These are phyloP conservation scores for Dendrophyllia cribrosa DNA, from an alignment of 64 coral and sea anemone species.

Conservation along the genomic window DNA sequence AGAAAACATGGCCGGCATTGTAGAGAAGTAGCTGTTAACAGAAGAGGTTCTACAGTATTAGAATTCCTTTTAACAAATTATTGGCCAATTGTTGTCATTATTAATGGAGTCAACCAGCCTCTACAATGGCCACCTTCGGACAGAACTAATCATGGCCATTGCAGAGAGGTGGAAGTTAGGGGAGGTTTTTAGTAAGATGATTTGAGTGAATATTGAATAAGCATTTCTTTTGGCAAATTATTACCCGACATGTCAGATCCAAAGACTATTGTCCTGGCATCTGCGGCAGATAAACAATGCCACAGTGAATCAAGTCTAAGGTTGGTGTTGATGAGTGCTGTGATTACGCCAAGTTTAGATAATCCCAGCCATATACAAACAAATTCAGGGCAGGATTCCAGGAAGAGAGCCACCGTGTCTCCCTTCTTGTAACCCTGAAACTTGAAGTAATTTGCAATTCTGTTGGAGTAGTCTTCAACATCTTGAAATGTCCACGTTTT, in stretches of 20 bases:
- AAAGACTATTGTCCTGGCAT: constrained; percentile 77
- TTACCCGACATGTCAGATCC: constrained; percentile 70
- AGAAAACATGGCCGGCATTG: too few relatives aligned
- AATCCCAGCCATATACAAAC: constrained; percentile 82
- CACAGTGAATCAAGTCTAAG: constrained; percentile 68
- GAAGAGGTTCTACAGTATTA: too few relatives aligned
- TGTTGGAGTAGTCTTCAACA: constrained; percentile 78
- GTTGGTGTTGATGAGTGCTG: constrained; percentile 82
- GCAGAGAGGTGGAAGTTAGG: too few relatives aligned
- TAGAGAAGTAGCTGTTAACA: too few relatives aligned
- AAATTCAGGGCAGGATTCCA: constrained; percentile 86
- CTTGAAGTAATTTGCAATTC: constrained; percentile 88
- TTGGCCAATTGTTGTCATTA: too few relatives aligned
- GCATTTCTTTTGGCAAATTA: too few relatives aligned
- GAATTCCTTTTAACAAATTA: too few relatives aligned
- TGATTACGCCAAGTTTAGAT: constrained; percentile 87
- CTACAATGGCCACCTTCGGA: too few relatives aligned
- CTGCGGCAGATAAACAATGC: constrained; percentile 69
- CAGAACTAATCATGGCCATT: too few relatives aligned
- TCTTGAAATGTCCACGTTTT: constrained; percentile 93
- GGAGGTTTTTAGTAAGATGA: too few relatives aligned
- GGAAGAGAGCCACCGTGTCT: constrained; percentile 84
- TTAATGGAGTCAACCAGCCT: too few relatives aligned
- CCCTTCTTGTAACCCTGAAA: constrained; percentile 84
- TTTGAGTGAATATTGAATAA: too few relatives aligned